Conservation (phyloP, 2,888 invertebrate genomes). For the Ennomos quercinarius region DNA sequence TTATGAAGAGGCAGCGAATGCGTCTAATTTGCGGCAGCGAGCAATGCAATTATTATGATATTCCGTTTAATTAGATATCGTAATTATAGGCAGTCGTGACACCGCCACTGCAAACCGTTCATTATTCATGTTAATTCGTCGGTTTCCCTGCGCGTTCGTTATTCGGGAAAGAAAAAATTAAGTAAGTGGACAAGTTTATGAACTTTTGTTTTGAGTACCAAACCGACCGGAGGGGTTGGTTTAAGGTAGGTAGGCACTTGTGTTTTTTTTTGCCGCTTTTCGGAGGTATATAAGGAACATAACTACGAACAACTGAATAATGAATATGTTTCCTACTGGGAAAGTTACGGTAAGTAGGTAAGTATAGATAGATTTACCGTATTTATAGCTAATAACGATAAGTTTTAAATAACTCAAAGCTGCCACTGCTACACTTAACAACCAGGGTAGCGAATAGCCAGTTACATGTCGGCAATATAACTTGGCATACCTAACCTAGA, state of each 20-base stretch:
- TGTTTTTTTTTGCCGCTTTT: no score
- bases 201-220: not conserved
- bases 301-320: no score
- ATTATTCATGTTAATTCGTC: constrained; percentile 71
- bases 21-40: constrained; percentile 58
- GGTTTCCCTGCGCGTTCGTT: constrained; percentile 31
- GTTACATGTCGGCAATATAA: constrained; percentile 51
- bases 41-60: constrained; percentile 65
- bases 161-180: constrained; percentile 39
- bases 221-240: no score
- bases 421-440: constrained; percentile 30
- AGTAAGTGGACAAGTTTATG: no score
- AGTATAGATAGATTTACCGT: no score
- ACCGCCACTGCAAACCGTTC: constrained; percentile 61
- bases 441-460: constrained; percentile 41
- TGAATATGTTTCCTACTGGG: no score
- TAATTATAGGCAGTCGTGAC: constrained; percentile 69
- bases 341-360: no score
- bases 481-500: constrained; percentile 74
- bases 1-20: constrained; percentile 53
- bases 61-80: constrained; percentile 70
- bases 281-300: no score
- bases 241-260: no score
- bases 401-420: constrained; percentile 1
- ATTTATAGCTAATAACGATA: no score